Percentiles rank a stretch among this genome's conserved stretches.
Conservation (phyloP, 2,888 invertebrate genomes). For the Anagyrus pseudococci region DNA sequence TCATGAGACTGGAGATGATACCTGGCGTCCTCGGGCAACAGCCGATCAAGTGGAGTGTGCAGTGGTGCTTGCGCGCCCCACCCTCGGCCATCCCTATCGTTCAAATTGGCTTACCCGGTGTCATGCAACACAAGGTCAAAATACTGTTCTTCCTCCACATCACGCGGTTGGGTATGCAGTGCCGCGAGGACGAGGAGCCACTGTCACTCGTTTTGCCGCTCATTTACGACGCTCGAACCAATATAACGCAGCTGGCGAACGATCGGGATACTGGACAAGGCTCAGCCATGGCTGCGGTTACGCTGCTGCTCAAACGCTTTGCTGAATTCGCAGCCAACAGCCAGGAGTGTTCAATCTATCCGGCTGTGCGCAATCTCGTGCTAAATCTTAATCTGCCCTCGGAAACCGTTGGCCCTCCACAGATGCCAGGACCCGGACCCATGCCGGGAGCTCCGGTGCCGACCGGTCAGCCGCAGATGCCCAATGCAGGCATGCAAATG, state of each 20-base stretch:
- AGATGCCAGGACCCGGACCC: conserved; percentile 86
- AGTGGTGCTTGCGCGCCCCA: conserved; percentile 91
- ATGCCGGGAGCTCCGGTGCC: conserved; percentile 75
- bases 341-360: conserved; percentile 86
- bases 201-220: conserved; percentile 84
- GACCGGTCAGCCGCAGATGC: conserved; percentile 64
- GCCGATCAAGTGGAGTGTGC: conserved; percentile 85
- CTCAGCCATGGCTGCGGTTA: conserved; percentile 70
- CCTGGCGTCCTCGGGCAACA: conserved; percentile 68
- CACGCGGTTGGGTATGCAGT: conserved; percentile 57
- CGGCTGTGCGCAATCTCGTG: conserved; percentile 87
- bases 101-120: conserved; percentile 69
- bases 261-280: conserved; percentile 70
- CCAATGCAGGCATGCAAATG: conserved; percentile 62
- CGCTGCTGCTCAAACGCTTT: conserved; percentile 73
- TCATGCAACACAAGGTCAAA: conserved; percentile 85
- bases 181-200: conserved; percentile 53
- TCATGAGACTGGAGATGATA: conserved; percentile 75
- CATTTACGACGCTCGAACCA: conserved; percentile 86
- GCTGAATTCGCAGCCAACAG: conserved; percentile 80
- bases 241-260: conserved; percentile 86
- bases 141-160: conserved; percentile 91
- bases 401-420: conserved; percentile 72
- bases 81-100: conserved; percentile 81
- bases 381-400: conserved; percentile 83